Evolutionary conservation across 2,888 invertebrate genomes (phyloP), one percentile per base, ranked within the genome.

Genomic region (Melangyna quadrimaculata): DNA sequence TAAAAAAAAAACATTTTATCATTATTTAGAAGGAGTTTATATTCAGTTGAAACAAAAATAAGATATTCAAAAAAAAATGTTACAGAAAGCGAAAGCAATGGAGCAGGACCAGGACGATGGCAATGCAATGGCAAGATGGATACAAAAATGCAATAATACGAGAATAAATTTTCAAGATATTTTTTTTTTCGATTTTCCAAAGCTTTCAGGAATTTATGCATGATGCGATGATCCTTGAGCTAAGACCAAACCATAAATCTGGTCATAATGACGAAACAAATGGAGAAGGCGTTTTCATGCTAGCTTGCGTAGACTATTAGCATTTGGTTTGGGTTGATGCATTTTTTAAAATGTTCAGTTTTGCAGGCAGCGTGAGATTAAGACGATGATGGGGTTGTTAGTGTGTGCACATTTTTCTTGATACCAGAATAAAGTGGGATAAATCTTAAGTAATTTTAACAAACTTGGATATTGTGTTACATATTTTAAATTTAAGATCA

Each of bases 1-100:
- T 69, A 77, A 67, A 81, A 81, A 73, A 61, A 77, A 67, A 81
- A 69, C 59, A 86, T 86, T 45, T 63, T 72, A 81, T 72, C 75
- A 81, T 83, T 78, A 83, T 87, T 87, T 72, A 69, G 35, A 43
- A 45, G 43, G 22, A 48, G 32, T 27, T 22, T 10, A 40, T 10
- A 74, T 51, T 29, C 43, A 59, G 43, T 69, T 51, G 14, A 10
- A 40, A 27, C 1, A 35, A 35, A 55, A 69, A 63, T 24, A 29
- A 29, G 61, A 5, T 14, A 55, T 27, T 40, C 19, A 10, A 37
- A 57, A 61, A 37, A 17, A 19, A 12, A 12, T 32, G 10, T 35
- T 35, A 48, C 9, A 32, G 51, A 37, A 53, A 35, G 59, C 29
- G 37, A 75, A 59, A 67, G 57, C 70, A 48, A 55, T n/a, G 51